Percentiles rank a stretch among this genome's conserved stretches.
Evolutionary conservation across 1,140 invertebrate species (phyloP).

Genomic region (Formica exsecta): DNA sequence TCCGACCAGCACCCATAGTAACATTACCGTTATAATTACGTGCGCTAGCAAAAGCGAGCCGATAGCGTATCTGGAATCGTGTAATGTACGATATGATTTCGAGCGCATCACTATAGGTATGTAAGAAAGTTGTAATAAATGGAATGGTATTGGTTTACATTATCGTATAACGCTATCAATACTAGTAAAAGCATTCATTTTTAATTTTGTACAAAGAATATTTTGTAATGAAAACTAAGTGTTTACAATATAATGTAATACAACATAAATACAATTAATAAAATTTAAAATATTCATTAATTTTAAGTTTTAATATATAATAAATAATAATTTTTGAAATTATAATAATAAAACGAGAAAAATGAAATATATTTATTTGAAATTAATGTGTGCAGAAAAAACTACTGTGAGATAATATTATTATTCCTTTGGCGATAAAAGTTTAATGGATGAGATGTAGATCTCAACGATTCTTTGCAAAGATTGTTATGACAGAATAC

Average conservation of each 20-base stretch:
- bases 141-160: background rate
- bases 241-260: constrained; percentile 1
- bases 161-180: background rate
- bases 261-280: background rate
- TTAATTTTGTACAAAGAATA: background rate
- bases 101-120: constrained; percentile 18
- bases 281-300: background rate
- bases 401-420: background rate
- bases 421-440: background rate
- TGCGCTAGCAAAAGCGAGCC: constrained; percentile 14
- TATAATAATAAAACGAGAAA: background rate
- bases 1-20: constrained; percentile 52
- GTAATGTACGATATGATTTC: constrained; percentile 61
- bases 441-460: constrained; percentile 2
- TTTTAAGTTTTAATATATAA: background rate
- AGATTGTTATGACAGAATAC: background rate
- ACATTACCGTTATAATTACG: constrained; percentile 26
- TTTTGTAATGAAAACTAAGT: background rate
- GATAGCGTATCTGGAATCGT: constrained; percentile 69
- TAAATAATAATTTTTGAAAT: background rate
- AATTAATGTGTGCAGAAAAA: background rate
- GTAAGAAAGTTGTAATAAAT: constrained; percentile 1
- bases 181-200: background rate
- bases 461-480: background rate
- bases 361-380: constrained; percentile 8